These are phyloP conservation scores for Lagocephalus sceleratus DNA, from an alignment of 2,797 vertebrate genomes.

Conservation along the genomic window DNA sequence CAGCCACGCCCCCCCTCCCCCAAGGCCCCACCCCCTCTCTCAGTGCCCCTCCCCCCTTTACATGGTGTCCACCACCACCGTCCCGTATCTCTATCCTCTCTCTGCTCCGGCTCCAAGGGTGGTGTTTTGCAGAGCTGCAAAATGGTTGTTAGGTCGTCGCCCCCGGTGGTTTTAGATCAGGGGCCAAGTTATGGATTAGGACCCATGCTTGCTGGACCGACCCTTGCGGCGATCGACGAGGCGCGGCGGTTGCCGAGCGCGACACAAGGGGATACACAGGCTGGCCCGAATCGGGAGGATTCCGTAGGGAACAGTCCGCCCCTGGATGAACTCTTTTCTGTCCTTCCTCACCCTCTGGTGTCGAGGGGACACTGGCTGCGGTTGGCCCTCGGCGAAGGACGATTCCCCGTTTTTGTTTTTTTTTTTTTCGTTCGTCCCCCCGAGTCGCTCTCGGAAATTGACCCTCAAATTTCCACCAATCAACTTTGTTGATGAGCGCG, in stretches of 20 bases:
- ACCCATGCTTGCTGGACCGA: conserved; percentile 49
- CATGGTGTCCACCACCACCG: conserved; percentile 43
- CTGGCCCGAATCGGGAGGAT: conserved; percentile 40
- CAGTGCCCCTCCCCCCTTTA: conserved; percentile 45
- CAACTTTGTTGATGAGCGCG: too few relatives aligned
- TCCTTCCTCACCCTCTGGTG: conserved; percentile 34
- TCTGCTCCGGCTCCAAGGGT: conserved; percentile 46
- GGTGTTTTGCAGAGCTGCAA: conserved; percentile 50
- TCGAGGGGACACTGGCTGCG: conserved; percentile 57
- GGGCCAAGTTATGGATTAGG: conserved; percentile 47
- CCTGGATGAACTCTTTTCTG: conserved; percentile 35
- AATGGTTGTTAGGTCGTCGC: conserved; percentile 16
- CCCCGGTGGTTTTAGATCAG: conserved; percentile 28
- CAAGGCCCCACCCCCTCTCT: conserved; percentile 49
- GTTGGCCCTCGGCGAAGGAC: conserved; percentile 9
- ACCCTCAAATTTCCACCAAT: not conserved
- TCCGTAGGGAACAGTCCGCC: conserved; percentile 28
- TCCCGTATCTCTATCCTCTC: conserved; percentile 35
- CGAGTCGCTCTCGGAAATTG: too few relatives aligned
- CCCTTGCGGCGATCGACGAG: conserved; percentile 24
- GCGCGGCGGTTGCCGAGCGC: not conserved
- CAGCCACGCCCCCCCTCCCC: conserved; percentile 68
- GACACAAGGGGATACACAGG: conserved; percentile 19
- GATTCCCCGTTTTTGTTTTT: too few relatives aligned
- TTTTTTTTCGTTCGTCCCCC: too few relatives aligned